Percentiles rank a stretch among this genome's conserved stretches.
These are phyloP conservation scores for Gavia stellata DNA, from an alignment of 2,113 vertebrate species.

Conservation along the genomic window DNA sequence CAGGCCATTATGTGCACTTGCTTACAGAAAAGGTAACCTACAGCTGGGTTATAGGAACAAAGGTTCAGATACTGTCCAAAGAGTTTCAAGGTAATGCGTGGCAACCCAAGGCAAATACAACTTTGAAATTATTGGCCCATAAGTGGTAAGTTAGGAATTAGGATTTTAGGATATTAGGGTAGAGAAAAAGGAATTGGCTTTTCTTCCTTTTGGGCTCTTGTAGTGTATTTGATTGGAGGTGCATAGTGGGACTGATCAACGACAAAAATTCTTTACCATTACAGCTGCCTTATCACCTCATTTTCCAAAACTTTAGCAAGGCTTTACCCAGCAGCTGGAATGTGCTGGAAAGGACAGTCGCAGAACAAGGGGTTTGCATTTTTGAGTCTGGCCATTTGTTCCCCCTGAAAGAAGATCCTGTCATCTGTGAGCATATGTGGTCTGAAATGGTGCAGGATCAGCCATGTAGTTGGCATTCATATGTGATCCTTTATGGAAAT, in stretches of 20 bases:
- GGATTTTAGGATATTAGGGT: background rate
- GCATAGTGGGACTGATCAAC: background rate
- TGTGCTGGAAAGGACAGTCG: background rate
- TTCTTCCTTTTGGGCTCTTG: background rate
- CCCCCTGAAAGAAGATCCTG: background rate
- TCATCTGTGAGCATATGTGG: background rate
- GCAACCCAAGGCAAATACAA: background rate
- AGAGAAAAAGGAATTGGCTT: background rate
- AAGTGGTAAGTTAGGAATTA: background rate
- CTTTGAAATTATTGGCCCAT: background rate
- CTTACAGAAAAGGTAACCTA: background rate
- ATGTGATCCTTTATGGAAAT: background rate
- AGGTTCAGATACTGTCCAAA: background rate
- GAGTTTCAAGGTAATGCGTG: background rate
- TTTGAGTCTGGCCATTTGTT: background rate
- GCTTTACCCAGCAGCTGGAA: background rate
- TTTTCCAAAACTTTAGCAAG: background rate
- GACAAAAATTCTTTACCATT: background rate
- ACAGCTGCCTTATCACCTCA: background rate
- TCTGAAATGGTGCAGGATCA: background rate
- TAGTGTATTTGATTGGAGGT: background rate
- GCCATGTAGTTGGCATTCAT: background rate
- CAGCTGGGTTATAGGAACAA: background rate
- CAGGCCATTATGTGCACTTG: background rate
- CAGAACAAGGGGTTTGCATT: background rate